Conservation (phyloP, 1,140 invertebrate species). For the Pseudomyrmex sp. region DNA sequence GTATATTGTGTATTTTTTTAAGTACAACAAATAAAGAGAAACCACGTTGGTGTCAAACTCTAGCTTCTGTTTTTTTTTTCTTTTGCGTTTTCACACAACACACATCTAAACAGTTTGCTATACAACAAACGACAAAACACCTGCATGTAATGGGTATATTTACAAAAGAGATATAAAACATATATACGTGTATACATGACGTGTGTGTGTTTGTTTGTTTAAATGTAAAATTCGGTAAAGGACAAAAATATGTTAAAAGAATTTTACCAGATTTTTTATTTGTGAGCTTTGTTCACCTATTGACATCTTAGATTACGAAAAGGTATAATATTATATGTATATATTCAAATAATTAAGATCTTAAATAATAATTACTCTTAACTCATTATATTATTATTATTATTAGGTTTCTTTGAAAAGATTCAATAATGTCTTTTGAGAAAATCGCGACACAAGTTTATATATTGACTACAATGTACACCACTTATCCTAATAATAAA, state of each 20-base stretch:
- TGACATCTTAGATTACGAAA: slow-evolving; percentile 77
- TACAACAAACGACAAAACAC: too few species aligned
- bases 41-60: too few species aligned
- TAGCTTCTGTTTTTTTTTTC: too few species aligned
- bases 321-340: slow-evolving; percentile 77
- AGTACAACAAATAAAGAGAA: slow-evolving; percentile 2
- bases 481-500: slow-evolving; percentile 68
- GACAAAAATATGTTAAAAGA: slow-evolving; percentile 70
- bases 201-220: not conserved
- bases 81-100: too few species aligned
- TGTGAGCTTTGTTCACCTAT: slow-evolving; percentile 75
- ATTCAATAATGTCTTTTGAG: slow-evolving; percentile 59
- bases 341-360: slow-evolving; percentile 53
- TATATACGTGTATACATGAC: not conserved
- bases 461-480: slow-evolving; percentile 71
- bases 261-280: slow-evolving; percentile 77
- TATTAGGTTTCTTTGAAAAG: slow-evolving; percentile 56
- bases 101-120: too few species aligned
- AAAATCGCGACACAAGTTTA: slow-evolving; percentile 22
- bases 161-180: not conserved
- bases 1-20: not conserved
- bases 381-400: slow-evolving; percentile 56
- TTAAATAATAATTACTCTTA: slow-evolving; percentile 64
- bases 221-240: slow-evolving; percentile 18
- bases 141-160: not conserved